Evolutionary conservation across 2,888 invertebrate species (phyloP).

Genomic region (Troides aeacus): DNA sequence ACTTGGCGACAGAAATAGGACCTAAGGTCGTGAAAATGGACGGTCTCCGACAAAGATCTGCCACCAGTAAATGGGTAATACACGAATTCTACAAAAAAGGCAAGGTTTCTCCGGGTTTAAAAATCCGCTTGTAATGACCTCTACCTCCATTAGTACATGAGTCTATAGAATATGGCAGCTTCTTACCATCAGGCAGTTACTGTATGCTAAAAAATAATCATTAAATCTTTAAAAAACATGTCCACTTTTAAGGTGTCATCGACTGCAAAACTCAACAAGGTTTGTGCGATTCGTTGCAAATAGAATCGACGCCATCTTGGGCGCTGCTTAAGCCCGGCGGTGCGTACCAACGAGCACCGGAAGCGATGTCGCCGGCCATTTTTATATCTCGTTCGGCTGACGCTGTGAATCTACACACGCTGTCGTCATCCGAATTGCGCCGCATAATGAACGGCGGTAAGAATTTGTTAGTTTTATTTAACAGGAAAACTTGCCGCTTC

Average conservation of each 20-base stretch:
- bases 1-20: no score
- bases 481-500: no score
- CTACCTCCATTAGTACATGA: no score
- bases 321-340: conserved; percentile 87
- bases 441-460: conserved; percentile 75
- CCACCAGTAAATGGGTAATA: no score
- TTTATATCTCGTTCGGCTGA: conserved; percentile 37
- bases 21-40: no score
- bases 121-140: no score
- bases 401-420: conserved; percentile 76
- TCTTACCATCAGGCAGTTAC: no score
- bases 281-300: conserved; percentile 81
- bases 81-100: no score
- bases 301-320: conserved; percentile 83
- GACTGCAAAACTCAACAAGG: conserved; percentile 80
- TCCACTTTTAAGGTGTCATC: conserved; percentile 75
- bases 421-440: conserved; percentile 82
- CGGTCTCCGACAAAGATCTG: no score
- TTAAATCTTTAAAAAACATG: neutral
- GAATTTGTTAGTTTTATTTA: conserved; percentile 15
- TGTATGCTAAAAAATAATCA: no score
- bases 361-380: conserved; percentile 35
- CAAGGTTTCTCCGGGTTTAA: no score
- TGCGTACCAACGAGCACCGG: conserved; percentile 83
- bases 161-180: no score